Percentiles rank a stretch among this genome's conserved stretches.
Evolutionary conservation across 2,113 vertebrate genomes (phyloP).

Genomic region (Myotis lucifugus): DNA sequence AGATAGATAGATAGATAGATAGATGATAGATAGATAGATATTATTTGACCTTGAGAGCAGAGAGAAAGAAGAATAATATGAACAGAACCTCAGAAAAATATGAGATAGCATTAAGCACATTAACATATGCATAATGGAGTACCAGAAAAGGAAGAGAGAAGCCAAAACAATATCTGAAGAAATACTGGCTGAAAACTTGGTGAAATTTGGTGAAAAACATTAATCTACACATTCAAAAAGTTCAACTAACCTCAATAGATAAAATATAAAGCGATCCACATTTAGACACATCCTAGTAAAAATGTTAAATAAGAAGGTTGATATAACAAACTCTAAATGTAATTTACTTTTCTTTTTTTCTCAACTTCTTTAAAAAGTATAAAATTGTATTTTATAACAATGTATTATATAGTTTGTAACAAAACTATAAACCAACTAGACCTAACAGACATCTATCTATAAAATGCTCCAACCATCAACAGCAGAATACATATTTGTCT

Average conservation of each 20-base stretch:
- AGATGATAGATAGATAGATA: neutral
- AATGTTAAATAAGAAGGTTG: neutral
- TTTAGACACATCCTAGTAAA: neutral
- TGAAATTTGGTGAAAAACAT: conserved; percentile 21
- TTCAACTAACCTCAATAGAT: conserved; percentile 1
- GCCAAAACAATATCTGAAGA: neutral
- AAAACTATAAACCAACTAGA: neutral
- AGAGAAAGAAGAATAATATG: conserved; percentile 1
- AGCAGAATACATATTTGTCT: neutral
- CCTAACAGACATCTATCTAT: neutral
- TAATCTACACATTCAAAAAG: neutral
- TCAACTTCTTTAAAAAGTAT: neutral
- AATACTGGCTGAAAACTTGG: neutral
- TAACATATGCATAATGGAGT: neutral
- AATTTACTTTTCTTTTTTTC: neutral
- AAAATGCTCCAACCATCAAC: neutral
- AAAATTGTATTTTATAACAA: conserved; percentile 23
- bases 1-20: neutral
- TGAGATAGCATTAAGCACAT: neutral
- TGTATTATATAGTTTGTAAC: neutral
- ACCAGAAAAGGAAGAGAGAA: neutral
- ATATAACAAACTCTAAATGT: neutral
- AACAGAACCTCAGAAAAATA: neutral
- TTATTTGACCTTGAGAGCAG: conserved; percentile 3
- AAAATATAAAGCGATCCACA: neutral